These are phyloP conservation scores for Pentalonia nigronervosa DNA, from an alignment of 1,140 invertebrate genomes.

Conservation along the genomic window DNA sequence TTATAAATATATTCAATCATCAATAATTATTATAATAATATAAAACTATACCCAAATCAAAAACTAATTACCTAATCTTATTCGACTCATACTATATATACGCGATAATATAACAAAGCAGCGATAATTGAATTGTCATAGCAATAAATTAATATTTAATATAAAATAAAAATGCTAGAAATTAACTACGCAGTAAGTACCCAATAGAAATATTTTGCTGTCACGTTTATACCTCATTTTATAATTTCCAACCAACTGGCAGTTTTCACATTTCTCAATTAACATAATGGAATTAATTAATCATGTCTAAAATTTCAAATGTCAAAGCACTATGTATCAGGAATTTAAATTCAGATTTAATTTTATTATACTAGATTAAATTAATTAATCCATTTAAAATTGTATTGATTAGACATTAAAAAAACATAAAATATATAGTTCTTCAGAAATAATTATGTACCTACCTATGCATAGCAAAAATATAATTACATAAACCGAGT, in stretches of 20 bases:
- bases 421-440: background rate
- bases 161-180: background rate
- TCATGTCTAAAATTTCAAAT: background rate
- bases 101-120: background rate
- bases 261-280: slow-evolving; percentile 29
- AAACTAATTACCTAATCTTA: background rate
- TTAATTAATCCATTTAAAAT: background rate
- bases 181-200: background rate
- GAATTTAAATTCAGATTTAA: background rate
- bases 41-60: background rate
- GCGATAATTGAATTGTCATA: background rate
- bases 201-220: slow-evolving; percentile 22
- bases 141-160: background rate
- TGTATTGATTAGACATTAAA: background rate
- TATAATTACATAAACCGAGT: background rate
- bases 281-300: slow-evolving; percentile 36
- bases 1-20: background rate
- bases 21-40: background rate
- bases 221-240: background rate
- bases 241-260: background rate
- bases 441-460: background rate
- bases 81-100: slow-evolving; percentile 5
- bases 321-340: background rate
- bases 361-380: background rate
- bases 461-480: background rate